phyloP scores from a whole-genome alignment of 1,140 invertebrate genomes.

The Patella vulgata region DNA sequence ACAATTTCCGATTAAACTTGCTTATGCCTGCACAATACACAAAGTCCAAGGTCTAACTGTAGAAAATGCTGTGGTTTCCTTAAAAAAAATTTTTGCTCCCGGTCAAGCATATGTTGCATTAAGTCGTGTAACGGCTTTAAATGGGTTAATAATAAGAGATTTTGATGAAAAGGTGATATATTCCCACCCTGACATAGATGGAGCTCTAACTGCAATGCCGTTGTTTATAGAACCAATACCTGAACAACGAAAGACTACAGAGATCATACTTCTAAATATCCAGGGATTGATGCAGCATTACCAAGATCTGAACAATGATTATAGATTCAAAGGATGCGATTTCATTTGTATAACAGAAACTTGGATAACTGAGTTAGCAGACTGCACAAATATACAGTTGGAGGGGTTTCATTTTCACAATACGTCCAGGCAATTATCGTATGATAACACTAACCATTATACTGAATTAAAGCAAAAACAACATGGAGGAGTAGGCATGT shows the following conservation, averaged over 20 bases:
- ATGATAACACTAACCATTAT: too few relatives aligned
- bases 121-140: constrained; percentile 11
- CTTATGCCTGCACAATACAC: constrained; percentile 26
- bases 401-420: too few relatives aligned
- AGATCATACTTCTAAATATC: constrained; percentile 3
- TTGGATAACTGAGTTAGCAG: too few relatives aligned
- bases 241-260: constrained; percentile 1
- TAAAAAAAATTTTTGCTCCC: constrained; percentile 5
- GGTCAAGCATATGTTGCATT: constrained; percentile 28
- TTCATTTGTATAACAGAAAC: not conserved
- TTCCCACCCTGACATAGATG: not conserved
- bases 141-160: constrained; percentile 14
- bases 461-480: not conserved
- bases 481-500: not conserved
- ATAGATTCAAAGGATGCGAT: constrained; percentile 4
- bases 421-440: too few relatives aligned
- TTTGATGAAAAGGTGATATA: constrained; percentile 7
- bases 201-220: not conserved
- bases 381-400: too few relatives aligned
- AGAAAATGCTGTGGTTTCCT: constrained; percentile 21
- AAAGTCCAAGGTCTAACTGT: constrained; percentile 28
- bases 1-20: constrained; percentile 20
- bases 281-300: constrained; percentile 10
- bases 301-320: constrained; percentile 5
- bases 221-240: not conserved